phyloP scores from a whole-genome alignment of 1,140 invertebrate genomes.

The Manduca sexta region DNA sequence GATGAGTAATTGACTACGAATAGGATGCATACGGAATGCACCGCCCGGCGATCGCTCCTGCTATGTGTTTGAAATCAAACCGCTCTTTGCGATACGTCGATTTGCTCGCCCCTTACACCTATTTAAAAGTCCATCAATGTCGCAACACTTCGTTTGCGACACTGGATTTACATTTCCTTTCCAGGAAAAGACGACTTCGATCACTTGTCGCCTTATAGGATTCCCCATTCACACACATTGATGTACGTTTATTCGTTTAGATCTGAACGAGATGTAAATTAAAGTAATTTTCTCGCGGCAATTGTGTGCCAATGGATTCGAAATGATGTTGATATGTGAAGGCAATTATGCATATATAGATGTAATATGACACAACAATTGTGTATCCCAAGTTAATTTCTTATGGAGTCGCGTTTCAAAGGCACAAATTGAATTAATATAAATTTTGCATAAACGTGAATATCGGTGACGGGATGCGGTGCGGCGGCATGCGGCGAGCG shows the following conservation, averaged over 20 bases:
- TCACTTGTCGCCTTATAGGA: too few species aligned
- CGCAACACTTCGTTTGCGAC: slow-evolving; percentile 24
- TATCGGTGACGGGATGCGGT: too few species aligned
- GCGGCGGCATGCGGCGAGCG: slow-evolving; percentile 24
- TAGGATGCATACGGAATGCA: slow-evolving; percentile 12
- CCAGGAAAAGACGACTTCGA: slow-evolving; percentile 12
- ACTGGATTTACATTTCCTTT: slow-evolving; percentile 32
- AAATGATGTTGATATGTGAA: too few species aligned
- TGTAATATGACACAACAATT: not conserved
- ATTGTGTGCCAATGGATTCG: too few species aligned
- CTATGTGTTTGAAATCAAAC: slow-evolving; percentile 1
- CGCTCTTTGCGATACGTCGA: slow-evolving; percentile 20
- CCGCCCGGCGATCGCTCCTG: not conserved
- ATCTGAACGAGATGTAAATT: slow-evolving; percentile 11
- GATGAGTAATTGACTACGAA: slow-evolving; percentile 36
- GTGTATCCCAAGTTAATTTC: slow-evolving; percentile 9
- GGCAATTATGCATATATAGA: too few species aligned
- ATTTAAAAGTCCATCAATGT: slow-evolving; percentile 53
- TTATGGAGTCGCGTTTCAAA: slow-evolving; percentile 18
- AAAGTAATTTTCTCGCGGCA: not conserved
- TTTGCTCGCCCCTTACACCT: slow-evolving; percentile 26
- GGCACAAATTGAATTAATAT: slow-evolving; percentile 64
- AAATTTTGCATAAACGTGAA: slow-evolving; percentile 58
- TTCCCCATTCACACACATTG: slow-evolving; percentile 2
- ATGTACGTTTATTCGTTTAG: slow-evolving; percentile 7